These are phyloP conservation scores for Porites lobata DNA, from an alignment of 92 coral and sea anemone species.

Conservation along the genomic window DNA sequence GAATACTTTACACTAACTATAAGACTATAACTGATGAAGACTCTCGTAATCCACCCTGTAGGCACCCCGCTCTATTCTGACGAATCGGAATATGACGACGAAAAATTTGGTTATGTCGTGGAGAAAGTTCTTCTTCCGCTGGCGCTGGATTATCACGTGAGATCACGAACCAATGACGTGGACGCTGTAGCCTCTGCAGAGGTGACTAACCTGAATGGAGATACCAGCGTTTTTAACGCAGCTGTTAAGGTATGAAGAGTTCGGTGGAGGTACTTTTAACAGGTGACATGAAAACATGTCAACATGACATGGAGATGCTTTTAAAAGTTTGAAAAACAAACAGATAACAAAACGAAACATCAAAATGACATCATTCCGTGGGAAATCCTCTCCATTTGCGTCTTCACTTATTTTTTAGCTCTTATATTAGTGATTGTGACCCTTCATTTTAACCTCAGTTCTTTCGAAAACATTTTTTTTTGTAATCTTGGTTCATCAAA, in stretches of 20 bases:
- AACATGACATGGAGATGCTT: too few species aligned
- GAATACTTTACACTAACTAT: too few species aligned
- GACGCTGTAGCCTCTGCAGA: constrained; percentile 24
- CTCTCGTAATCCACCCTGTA: not conserved
- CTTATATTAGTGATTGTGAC: too few species aligned
- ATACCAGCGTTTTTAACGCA: not conserved
- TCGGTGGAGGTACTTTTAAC: not conserved
- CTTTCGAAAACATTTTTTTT: too few species aligned
- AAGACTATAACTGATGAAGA: too few species aligned
- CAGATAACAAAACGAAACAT: too few species aligned
- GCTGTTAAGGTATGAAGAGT: constrained; percentile 4
- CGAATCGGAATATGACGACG: constrained; percentile 54
- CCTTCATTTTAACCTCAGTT: too few species aligned
- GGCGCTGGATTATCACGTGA: constrained; percentile 40
- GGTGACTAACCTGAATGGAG: constrained; percentile 27
- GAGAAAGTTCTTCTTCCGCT: constrained; percentile 70
- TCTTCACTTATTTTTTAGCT: too few species aligned
- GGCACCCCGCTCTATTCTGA: constrained; percentile 57
- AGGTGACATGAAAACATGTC: not conserved
- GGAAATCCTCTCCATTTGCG: too few species aligned
- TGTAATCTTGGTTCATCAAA: too few species aligned
- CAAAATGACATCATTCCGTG: too few species aligned
- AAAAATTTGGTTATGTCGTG: constrained; percentile 71
- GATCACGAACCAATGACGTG: constrained; percentile 37
- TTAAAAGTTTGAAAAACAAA: too few species aligned